phyloP scores from a whole-genome alignment of 2,888 invertebrate species.

The Aphidius colemani region DNA sequence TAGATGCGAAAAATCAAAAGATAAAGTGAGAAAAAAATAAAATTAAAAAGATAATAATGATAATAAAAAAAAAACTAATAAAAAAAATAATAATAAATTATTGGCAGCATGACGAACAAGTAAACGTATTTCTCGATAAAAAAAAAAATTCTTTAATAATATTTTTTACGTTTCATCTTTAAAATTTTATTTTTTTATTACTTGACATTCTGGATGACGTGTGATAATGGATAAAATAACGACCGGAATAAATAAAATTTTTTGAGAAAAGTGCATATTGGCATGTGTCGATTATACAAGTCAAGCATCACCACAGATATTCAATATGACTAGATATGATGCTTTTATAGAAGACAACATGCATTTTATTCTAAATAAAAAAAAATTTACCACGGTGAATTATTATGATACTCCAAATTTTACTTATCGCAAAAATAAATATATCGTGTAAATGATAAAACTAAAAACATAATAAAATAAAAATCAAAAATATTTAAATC shows the following conservation, averaged over 20 bases:
- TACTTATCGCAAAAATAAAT: no score
- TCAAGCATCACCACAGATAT: no score
- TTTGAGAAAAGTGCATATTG: slow-evolving; percentile 39
- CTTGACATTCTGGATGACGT: slow-evolving; percentile 24
- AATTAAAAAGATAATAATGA: slow-evolving; percentile 6
- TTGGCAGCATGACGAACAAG: slow-evolving; percentile 13
- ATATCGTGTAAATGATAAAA: no score
- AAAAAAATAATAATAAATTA: neutral
- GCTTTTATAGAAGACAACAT: no score
- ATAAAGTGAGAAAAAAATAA: neutral
- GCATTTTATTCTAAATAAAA: no score
- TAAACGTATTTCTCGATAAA: neutral
- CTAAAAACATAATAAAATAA: no score
- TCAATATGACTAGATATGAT: no score
- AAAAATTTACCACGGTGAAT: no score
- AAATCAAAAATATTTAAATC: neutral
- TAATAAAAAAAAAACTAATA: neutral
- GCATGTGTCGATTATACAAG: slow-evolving; percentile 6
- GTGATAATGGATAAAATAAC: slow-evolving; percentile 46
- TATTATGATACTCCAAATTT: no score
- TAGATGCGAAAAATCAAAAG: slow-evolving; percentile 12
- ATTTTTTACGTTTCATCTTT: no score
- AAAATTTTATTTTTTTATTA: slow-evolving; percentile 16
- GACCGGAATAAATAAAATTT: slow-evolving; percentile 47
- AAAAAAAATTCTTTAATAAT: no score